A percentile compares a stretch with the other conserved stretches of the same genome.
Evolutionary conservation across 2,797 vertebrate genomes (phyloP).

Genomic region (Pangasius larnaudii): DNA sequence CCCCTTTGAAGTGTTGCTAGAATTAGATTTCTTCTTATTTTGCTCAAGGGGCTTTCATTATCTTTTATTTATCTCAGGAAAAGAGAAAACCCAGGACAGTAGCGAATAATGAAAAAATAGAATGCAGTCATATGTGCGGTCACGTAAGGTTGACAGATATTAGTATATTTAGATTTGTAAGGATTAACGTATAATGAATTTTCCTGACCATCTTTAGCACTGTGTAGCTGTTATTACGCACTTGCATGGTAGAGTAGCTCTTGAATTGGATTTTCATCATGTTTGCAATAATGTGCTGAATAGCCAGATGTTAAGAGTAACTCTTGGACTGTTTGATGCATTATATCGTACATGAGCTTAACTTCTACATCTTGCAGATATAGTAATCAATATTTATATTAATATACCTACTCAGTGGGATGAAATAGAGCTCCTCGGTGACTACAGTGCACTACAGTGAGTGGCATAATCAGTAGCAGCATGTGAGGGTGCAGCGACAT

Average conservation of each 20-base stretch:
- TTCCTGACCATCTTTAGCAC: constrained; percentile 23
- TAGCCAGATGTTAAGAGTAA: neutral
- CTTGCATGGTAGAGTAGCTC: neutral
- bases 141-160: constrained; percentile 36
- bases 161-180: constrained; percentile 45
- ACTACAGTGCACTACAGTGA: neutral
- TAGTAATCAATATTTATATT: neutral
- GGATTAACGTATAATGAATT: constrained; percentile 43
- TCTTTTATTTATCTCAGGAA: constrained; percentile 62
- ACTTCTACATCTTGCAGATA: neutral
- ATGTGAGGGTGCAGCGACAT: neutral
- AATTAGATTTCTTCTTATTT: constrained; percentile 55
- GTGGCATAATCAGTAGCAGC: neutral
- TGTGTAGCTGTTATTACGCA: neutral
- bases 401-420: neutral
- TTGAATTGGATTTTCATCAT: neutral
- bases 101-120: constrained; percentile 50
- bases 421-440: neutral
- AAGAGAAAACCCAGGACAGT: constrained; percentile 49
- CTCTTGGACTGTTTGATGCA: neutral
- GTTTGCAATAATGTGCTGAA: neutral
- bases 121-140: constrained; percentile 42
- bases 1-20: constrained; percentile 57
- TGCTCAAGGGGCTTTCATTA: constrained; percentile 62
- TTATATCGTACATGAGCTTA: neutral